Conservation (phyloP, 2,888 invertebrate species). For the Balanococcus diminutus region DNA sequence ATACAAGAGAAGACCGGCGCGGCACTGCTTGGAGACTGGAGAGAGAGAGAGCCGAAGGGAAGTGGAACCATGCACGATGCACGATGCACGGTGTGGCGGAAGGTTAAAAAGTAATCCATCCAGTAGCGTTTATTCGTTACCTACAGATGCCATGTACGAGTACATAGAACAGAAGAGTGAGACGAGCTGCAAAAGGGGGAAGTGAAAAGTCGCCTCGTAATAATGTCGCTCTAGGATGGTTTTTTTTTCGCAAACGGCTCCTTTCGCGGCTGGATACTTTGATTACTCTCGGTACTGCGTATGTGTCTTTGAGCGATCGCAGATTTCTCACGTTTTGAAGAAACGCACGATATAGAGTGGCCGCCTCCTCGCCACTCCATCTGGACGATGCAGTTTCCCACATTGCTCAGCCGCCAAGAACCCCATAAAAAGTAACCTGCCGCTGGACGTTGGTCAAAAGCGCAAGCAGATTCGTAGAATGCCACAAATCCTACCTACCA, state of each 20-base stretch:
- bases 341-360: background rate
- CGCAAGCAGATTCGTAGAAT: background rate
- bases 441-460: background rate
- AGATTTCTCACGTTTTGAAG: slow-evolving; percentile 42
- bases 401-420: background rate
- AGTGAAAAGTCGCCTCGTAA: background rate
- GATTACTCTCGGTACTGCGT: background rate
- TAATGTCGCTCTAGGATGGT: slow-evolving; percentile 15
- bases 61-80: no score
- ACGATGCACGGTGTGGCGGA: background rate
- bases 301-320: background rate
- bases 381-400: background rate
- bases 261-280: slow-evolving; percentile 39
- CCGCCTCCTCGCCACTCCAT: no score
- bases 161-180: background rate
- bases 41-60: background rate
- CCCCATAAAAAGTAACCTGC: background rate
- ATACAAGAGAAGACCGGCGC: no score
- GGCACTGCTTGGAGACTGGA: no score
- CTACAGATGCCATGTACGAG: slow-evolving; percentile 13
- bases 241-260: slow-evolving; percentile 4
- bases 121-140: background rate
- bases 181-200: background rate
- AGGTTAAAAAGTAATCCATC: slow-evolving; percentile 33
- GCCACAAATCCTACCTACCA: background rate